Evolutionary conservation across 2,888 invertebrate species (phyloP), one percentile per base, ranked within the genome.

Genomic region (Lithophane semibrunnea): DNA sequence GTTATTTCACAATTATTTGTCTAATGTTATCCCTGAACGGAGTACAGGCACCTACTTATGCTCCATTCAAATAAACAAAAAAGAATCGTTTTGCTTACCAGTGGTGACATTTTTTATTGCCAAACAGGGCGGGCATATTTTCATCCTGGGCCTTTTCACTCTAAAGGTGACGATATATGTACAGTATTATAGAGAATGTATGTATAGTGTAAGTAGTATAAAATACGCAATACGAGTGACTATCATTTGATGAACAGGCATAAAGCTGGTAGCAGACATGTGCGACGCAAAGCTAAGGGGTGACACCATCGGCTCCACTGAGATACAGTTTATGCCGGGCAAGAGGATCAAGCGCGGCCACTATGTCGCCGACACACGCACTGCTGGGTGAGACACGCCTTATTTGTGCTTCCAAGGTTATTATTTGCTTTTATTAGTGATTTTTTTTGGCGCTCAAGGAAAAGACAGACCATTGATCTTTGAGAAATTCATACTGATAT

Each of bases 251-350:
- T 18, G 3, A 44, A 0, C 83, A 97, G 98, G 99, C 29, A 96
- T 99, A 29, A 97, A 98, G 91, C 93, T 99, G 42, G 97, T 98
- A 1, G 97, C 97, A 73, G 97, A 98, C 79, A 97, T 99, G 92
- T 98, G 98, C 86, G 96, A 97, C 73, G 99, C 98, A 0, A 95
- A 96, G 82, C 96, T 99, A 0, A 96, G 93, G n/a, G 99, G 99
- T 3, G 98, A 97, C 21, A 87, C 92, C 7, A 96, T 98, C 60
- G 98, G 98, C 18, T 99, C 99, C 2, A 98, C 98, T 0, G 97
- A 97, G 90, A 96, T 99, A 68, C 97, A 97, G 87, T 98, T 99
- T 90, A 90, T 93, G 71, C 99, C 99, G 0, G 93, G 94, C 9
- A 94, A 94, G 76, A 73, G 76, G 73, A 95, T 98, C 49, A 94